phyloP scores from a whole-genome alignment of 2,797 vertebrate species.

The Euphonia xanthogaster region DNA sequence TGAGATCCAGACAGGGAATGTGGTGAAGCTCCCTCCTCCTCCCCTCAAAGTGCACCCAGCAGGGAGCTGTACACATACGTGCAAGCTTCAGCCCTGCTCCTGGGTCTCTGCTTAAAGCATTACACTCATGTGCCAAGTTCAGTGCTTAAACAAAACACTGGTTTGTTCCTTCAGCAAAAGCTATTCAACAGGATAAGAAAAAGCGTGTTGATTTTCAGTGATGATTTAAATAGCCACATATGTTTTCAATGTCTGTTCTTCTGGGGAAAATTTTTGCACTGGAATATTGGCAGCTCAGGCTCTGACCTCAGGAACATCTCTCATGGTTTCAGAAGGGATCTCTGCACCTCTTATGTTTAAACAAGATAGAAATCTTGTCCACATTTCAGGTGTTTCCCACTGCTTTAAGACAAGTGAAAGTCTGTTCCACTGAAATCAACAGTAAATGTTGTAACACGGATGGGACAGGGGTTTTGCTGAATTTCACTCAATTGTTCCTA shows the following conservation, averaged over 20 bases:
- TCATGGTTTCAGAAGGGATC: neutral
- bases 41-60: neutral
- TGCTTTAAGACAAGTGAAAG: neutral
- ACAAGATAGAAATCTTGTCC: neutral
- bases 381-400: neutral
- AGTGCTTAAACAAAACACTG: neutral
- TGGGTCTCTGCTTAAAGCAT: neutral
- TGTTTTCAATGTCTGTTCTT: neutral
- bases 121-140: neutral
- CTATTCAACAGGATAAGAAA: neutral
- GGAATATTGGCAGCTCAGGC: neutral
- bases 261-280: neutral
- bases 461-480: neutral
- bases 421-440: neutral
- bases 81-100: neutral
- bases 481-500: neutral
- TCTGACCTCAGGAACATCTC: neutral
- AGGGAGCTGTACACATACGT: fast-evolving
- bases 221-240: neutral
- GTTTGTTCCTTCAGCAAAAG: neutral
- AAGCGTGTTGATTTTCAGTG: neutral
- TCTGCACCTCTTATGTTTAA: neutral
- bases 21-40: neutral
- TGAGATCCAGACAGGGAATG: neutral
- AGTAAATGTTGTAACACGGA: neutral